Base-by-base conservation (phyloP, 2,888 invertebrate species). In the Thymelicus acteon region DNA sequence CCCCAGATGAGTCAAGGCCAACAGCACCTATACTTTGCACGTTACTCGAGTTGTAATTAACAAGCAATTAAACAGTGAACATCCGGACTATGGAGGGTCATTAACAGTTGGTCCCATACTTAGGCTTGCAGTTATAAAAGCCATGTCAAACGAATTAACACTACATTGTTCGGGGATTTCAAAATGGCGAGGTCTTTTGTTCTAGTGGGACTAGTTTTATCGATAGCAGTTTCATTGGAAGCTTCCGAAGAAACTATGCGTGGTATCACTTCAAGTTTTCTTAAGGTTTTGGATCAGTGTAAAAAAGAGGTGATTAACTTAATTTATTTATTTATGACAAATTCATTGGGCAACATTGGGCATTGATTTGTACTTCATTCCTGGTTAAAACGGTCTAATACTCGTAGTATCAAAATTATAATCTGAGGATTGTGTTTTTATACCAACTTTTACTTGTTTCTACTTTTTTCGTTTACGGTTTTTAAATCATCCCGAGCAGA, bases 271-370 rank as follows among this genome's bases (percentile, higher is more conserved):
- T 76, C 81, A 2, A 85, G 87, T 40, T 90, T 90, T 61, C 75
- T 90, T 6, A 88, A 81, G 70, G 87, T 86, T 10, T 71, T 90
- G 52, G 85, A 89, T 0, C 82, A 84, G 37, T 90, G 90, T 73
- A 86, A 85, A 60, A 76, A 79, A 10, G 90, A 90, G 81, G 90
- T 89, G 76, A 76, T 75, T 54, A n/a, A 24, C 4, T 48, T 54
- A 15, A 6, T 58, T 15, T 57, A 67, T 52, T 44, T 44, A 44
- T 12, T 44, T 12, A 3, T 24, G 24, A 24, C 2, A 24, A 24
- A 24, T 31, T 31, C 3, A 31, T 5, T 31, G 3, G 5, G 3
- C 2, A 31, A 31, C 3, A 31, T 31, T 31, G 31, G 1, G 31
- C 31, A 31, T 1, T 31, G 3, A 31, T 40, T 6, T 40, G 40